Conservation (phyloP, 2,888 invertebrate species). For the Lasioglossum vierecki region DNA sequence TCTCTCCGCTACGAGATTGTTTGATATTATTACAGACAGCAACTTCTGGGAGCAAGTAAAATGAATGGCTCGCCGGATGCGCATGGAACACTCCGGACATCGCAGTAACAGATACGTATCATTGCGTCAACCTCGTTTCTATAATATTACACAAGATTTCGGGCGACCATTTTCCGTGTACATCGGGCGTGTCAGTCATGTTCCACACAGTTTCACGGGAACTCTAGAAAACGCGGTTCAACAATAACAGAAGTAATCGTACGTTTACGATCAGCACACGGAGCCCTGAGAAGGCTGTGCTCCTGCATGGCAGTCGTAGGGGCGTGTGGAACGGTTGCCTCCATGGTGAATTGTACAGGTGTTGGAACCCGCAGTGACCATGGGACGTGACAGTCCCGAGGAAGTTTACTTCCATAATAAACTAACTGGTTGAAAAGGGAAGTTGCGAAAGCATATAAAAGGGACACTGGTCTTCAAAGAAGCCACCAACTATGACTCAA, state of each 20-base stretch:
- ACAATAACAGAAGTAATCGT: not conserved
- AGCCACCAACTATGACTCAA: not conserved
- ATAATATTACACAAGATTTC: not conserved
- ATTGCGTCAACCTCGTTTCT: not conserved
- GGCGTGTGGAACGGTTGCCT: not conserved
- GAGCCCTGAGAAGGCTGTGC: not conserved
- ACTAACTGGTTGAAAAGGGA: not conserved
- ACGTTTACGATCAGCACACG: not conserved
- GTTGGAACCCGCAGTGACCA: not conserved
- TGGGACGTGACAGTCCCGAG: not conserved
- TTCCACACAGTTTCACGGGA: not conserved
- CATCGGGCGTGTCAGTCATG: not conserved
- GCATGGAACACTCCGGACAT: not conserved
- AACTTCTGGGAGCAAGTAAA: not conserved
- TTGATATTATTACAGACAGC: conserved; percentile 60
- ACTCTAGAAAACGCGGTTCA: not conserved
- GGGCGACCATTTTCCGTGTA: not conserved
- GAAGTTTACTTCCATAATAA: not conserved
- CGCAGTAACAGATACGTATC: not conserved
- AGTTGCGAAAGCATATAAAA: not conserved
- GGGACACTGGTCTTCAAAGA: not conserved
- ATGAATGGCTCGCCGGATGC: not conserved
- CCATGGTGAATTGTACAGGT: not conserved
- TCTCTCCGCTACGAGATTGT: conserved; percentile 48
- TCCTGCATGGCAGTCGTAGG: not conserved